Conservation (phyloP, 2,888 invertebrate species). For the Meteorus colon region DNA sequence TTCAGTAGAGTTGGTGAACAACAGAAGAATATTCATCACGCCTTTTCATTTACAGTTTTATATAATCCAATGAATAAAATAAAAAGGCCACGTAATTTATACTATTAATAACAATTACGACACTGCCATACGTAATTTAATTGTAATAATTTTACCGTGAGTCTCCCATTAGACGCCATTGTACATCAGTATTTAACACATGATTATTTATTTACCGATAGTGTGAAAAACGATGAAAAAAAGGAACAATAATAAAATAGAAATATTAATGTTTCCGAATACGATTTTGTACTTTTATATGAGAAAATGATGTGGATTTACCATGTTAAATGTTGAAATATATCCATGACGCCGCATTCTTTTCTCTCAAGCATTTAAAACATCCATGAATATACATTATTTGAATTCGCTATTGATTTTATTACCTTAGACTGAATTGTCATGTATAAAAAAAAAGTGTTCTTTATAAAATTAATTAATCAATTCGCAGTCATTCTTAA, state of each 20-base stretch:
- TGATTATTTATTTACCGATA: conserved; percentile 69
- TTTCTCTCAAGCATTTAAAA: conserved; percentile 17
- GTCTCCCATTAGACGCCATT: conserved; percentile 58
- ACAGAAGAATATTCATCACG: conserved; percentile 42
- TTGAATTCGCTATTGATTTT: conserved; percentile 26
- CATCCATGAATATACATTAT: background rate
- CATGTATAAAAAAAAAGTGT: conserved; percentile 46
- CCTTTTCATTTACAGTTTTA: conserved; percentile 31
- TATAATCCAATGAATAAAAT: conserved; percentile 9
- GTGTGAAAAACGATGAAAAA: conserved; percentile 22
- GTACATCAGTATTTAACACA: conserved; percentile 72
- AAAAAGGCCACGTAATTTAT: conserved; percentile 2
- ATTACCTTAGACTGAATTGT: conserved; percentile 47
- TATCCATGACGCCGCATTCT: conserved; percentile 15
- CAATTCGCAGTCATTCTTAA: conserved; percentile 37
- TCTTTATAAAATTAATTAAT: conserved; percentile 39
- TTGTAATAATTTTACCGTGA: conserved; percentile 55
- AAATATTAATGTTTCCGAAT: conserved; percentile 3
- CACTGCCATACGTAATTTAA: conserved; percentile 69
- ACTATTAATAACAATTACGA: conserved; percentile 33
- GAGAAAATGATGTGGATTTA: conserved; percentile 29
- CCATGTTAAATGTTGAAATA: conserved; percentile 1
- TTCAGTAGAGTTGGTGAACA: conserved; percentile 36
- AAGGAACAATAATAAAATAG: conserved; percentile 43
- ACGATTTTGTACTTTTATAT: conserved; percentile 11